phyloP scores from a whole-genome alignment of 2,113 vertebrate species.

The Erythrocercus mccallii region DNA sequence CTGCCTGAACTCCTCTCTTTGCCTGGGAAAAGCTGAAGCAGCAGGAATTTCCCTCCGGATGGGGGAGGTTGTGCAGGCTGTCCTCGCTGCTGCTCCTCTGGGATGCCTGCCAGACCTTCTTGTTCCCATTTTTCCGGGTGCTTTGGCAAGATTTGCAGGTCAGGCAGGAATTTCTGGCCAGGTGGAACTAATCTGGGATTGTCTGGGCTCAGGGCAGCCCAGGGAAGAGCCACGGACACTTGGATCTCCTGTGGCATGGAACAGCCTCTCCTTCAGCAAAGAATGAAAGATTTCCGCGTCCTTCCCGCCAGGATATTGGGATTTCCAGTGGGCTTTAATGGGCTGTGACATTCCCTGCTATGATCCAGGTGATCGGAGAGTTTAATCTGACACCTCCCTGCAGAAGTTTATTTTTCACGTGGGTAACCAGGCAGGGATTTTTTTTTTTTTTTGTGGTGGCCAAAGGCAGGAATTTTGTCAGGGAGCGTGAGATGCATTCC shows the following conservation, averaged over 20 bases:
- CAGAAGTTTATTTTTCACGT: background rate
- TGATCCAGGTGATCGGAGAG: background rate
- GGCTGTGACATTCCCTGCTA: background rate
- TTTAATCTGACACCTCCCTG: background rate
- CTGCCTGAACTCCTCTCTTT: rapidly evolving
- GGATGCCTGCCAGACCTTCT: background rate
- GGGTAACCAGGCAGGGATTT: background rate
- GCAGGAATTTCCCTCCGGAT: background rate
- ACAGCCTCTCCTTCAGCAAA: background rate
- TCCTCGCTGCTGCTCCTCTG: background rate
- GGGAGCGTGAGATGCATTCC: background rate
- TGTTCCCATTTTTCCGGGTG: background rate
- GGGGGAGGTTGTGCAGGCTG: background rate
- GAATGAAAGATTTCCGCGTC: background rate
- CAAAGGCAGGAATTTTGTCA: background rate
- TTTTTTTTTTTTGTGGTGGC: background rate
- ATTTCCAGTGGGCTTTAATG: background rate
- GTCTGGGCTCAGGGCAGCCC: background rate
- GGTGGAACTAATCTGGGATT: background rate
- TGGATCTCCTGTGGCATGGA: background rate
- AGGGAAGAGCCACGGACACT: rapidly evolving
- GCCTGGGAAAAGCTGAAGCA: background rate
- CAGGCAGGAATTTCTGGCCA: background rate
- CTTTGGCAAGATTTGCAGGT: background rate
- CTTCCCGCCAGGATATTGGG: background rate